These are phyloP conservation scores for Zophobas morio DNA, from an alignment of 1,140 invertebrate genomes.

Conservation along the genomic window DNA sequence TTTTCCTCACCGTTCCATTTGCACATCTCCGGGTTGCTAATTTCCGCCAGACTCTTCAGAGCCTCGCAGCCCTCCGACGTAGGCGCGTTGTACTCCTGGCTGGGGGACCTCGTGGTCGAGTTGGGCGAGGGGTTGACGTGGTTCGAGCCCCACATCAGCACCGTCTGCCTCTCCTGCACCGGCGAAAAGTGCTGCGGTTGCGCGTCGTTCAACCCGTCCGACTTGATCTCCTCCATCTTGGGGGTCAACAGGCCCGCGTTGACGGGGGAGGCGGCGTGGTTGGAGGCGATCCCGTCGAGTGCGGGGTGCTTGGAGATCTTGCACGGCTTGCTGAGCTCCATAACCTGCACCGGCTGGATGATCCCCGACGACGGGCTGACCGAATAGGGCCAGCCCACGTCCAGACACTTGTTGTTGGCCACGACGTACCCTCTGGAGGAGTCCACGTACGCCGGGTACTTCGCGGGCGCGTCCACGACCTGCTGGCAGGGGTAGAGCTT, in stretches of 20 bases:
- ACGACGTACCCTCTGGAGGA: constrained; percentile 72
- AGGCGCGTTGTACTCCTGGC: constrained; percentile 66
- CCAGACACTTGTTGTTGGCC: constrained; percentile 68
- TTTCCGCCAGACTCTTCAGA: constrained; percentile 74
- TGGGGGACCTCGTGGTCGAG: constrained; percentile 66
- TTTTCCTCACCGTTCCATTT: constrained; percentile 65
- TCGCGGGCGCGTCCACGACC: constrained; percentile 67
- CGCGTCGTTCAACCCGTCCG: constrained; percentile 69
- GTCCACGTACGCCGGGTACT: constrained; percentile 68
- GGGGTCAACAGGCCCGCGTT: constrained; percentile 73
- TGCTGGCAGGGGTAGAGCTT: constrained; percentile 77
- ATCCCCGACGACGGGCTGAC: constrained; percentile 69
- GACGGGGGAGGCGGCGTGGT: constrained; percentile 73
- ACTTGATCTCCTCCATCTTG: constrained; percentile 77
- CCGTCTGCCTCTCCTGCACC: constrained; percentile 80
- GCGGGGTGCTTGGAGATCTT: constrained; percentile 72
- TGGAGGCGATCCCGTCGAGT: constrained; percentile 69
- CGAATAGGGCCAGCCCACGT: constrained; percentile 68
- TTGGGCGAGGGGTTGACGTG: constrained; percentile 66
- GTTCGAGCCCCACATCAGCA: constrained; percentile 86
- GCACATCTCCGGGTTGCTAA: constrained; percentile 67
- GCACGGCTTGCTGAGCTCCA: constrained; percentile 64
- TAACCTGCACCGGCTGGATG: constrained; percentile 70
- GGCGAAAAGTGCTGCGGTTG: constrained; percentile 70
- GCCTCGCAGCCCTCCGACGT: constrained; percentile 68